phyloP scores from a whole-genome alignment of 2,888 invertebrate species.

The Nomada fucata region DNA sequence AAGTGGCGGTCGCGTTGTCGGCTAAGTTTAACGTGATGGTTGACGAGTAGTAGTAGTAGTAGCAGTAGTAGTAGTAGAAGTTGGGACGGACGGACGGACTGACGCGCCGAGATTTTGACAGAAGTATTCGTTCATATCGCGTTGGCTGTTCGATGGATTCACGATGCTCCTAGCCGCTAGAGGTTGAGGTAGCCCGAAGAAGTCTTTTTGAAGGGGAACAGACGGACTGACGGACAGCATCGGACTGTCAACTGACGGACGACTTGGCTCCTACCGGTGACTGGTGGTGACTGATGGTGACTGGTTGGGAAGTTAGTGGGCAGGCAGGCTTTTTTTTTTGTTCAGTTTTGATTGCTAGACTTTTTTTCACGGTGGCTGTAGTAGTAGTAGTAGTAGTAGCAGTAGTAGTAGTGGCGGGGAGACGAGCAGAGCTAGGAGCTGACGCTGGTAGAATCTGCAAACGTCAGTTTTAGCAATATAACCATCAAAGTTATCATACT shows the following conservation, averaged over 20 bases:
- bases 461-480: slow-evolving; percentile 84
- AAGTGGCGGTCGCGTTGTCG: slow-evolving; percentile 81
- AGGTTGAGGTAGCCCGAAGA: slow-evolving; percentile 80
- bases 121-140: slow-evolving; percentile 79
- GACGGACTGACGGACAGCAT: slow-evolving; percentile 78
- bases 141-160: slow-evolving; percentile 78
- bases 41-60: slow-evolving; percentile 80
- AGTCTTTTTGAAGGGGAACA: slow-evolving; percentile 79
- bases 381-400: slow-evolving; percentile 79
- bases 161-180: slow-evolving; percentile 81
- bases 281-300: slow-evolving; percentile 84
- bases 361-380: slow-evolving; percentile 84
- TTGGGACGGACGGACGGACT: slow-evolving; percentile 80
- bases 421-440: slow-evolving; percentile 84
- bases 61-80: slow-evolving; percentile 77
- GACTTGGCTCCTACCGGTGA: slow-evolving; percentile 80
- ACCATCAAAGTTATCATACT: slow-evolving; percentile 77
- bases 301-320: slow-evolving; percentile 84
- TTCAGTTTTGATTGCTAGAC: slow-evolving; percentile 80
- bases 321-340: slow-evolving; percentile 82
- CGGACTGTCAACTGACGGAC: slow-evolving; percentile 79
- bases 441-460: slow-evolving; percentile 84
- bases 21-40: slow-evolving; percentile 80
- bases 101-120: slow-evolving; percentile 80
- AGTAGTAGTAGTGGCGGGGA: slow-evolving; percentile 82